phyloP scores from a whole-genome alignment of 2,888 invertebrate genomes.

The Automeris io region DNA sequence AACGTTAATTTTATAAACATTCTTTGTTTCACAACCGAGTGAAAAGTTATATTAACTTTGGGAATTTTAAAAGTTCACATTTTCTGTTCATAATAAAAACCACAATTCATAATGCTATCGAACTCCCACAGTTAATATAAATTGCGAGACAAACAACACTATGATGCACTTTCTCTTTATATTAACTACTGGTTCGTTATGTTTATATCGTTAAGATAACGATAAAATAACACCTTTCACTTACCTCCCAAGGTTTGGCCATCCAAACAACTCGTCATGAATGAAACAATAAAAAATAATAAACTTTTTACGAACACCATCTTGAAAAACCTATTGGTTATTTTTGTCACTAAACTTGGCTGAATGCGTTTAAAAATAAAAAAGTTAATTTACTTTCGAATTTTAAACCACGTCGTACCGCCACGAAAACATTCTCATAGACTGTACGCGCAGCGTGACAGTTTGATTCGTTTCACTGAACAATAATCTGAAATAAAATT shows the following conservation, averaged over 20 bases:
- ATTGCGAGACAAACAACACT: constrained; percentile 8
- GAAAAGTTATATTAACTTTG: too few relatives aligned
- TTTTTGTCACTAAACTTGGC: too few relatives aligned
- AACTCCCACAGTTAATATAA: constrained; percentile 8
- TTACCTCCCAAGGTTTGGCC: constrained; percentile 66
- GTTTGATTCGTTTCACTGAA: constrained; percentile 18
- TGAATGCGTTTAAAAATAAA: too few relatives aligned
- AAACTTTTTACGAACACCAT: constrained; percentile 38
- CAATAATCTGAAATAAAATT: constrained; percentile 11
- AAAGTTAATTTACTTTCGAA: constrained; percentile 15
- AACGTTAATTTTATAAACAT: too few relatives aligned
- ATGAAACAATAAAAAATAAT: constrained; percentile 30
- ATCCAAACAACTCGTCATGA: constrained; percentile 40
- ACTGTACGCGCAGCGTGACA: constrained; percentile 29
- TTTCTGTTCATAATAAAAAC: neutral
- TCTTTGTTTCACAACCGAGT: too few relatives aligned
- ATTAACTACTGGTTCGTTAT: constrained; percentile 10
- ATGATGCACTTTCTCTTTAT: constrained; percentile 20
- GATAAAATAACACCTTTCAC: constrained; percentile 55
- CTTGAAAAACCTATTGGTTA: too few relatives aligned
- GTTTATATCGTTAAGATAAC: constrained; percentile 12
- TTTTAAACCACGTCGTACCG: constrained; percentile 13
- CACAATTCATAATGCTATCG: neutral
- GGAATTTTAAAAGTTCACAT: too few relatives aligned
- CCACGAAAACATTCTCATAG: constrained; percentile 29